Base-by-base conservation (phyloP, 2,113 vertebrate species). In the Chlamydotis undulata region DNA sequence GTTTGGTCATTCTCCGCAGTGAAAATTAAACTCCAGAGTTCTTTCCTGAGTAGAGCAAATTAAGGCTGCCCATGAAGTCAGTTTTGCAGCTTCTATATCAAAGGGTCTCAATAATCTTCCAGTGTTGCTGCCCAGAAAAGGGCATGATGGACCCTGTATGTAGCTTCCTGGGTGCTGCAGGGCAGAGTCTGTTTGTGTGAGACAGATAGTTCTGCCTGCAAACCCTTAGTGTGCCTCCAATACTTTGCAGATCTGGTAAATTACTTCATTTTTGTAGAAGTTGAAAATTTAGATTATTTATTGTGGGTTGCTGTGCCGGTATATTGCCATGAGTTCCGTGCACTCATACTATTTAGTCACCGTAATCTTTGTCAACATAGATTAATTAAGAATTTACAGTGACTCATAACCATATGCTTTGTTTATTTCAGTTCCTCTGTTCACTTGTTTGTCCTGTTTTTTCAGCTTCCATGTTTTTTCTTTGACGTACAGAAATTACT, bases 371-470 rank as follows among this genome's bases (percentile, higher is more conserved):
- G 76, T 96, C 76, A 94, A 89, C 12, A 76, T 28, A 53, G 43
- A 59, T 89, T 91, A 76, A 91, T 73, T 73, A 89, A 73, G 78
- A 82, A 82, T 82, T 89, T 87, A 19, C 19, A 74, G 75, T 82
- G 82, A 89, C 41, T 94, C 78, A 87, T 75, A 90, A 61, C 63
- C 89, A 61, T 84, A 61, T 87, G 84, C 22, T 94, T 94, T 92
- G 61, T 90, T 89, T 87, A 52, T 89, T 85, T 95, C 67, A 64
- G 19, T 94, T 91, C 26, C n/a, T 89, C 69, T 94, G 70, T 94
- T 94, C 87, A 94, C 47, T 94, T 94, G 41, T 93, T 94, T 25
- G 31, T 87, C 87, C 10, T 89, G 9, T 73, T 91, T 82, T 78
- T 68, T 75, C 25, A 57, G 35, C 41, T 87, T 96, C 47, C 90